These are phyloP conservation scores for Elephas maximus DNA, from an alignment of 2,113 vertebrate genomes.

Conservation along the genomic window DNA sequence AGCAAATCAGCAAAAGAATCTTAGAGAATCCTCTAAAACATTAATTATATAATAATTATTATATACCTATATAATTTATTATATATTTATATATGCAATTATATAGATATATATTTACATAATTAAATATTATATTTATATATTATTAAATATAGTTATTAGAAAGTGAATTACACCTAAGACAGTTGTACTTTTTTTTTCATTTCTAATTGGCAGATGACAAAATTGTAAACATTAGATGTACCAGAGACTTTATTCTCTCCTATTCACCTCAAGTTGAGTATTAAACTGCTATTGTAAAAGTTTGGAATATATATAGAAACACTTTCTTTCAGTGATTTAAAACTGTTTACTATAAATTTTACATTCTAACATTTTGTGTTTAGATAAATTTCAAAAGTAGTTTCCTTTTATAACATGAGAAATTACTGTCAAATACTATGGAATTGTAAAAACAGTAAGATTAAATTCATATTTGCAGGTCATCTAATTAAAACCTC, in stretches of 20 bases:
- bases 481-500: not conserved
- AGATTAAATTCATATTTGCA: not conserved
- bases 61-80: too few relatives aligned
- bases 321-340: not conserved
- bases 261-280: not conserved
- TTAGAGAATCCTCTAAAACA: not conserved
- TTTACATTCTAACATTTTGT: not conserved
- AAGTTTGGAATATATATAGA: not conserved
- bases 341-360: slow-evolving; percentile 25
- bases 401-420: not conserved
- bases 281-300: not conserved
- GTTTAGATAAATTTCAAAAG: slow-evolving; percentile 41
- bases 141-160: not conserved
- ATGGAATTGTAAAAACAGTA: not conserved
- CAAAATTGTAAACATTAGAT: slow-evolving; percentile 30
- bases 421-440: not conserved
- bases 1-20: not conserved
- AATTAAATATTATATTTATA: too few relatives aligned
- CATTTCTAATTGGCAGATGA: not conserved
- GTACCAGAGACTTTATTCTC: not conserved
- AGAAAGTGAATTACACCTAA: not conserved
- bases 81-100: too few relatives aligned
- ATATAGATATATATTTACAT: too few relatives aligned
- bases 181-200: not conserved
- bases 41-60: not conserved